Evolutionary conservation across 2,797 vertebrate genomes (phyloP), one percentile per base, ranked within the genome.

Genomic region (Lophius americanus): DNA sequence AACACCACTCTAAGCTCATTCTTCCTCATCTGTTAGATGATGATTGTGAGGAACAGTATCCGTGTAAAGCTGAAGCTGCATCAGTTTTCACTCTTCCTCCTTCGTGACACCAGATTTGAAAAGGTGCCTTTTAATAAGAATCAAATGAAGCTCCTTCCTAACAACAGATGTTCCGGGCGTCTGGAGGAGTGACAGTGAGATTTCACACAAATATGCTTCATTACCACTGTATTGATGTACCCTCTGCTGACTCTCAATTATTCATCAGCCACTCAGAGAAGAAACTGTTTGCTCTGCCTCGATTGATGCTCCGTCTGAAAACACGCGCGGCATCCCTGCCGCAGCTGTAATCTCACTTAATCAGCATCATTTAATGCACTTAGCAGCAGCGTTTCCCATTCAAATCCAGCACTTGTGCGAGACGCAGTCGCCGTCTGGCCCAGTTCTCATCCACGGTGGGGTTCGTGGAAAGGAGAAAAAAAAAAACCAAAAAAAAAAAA

Each of bases 221-320:
- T 91, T 91, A 90, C 80, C 80, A 88, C 81, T 86, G 90, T 88
- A 90, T 91, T 89, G 88, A 89, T 88, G 86, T 90, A 85, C 83
- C 83, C 88, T 89, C 84, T 63, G 84, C 91, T 91, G 87, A 90
- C 88, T 85, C 79, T 92, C 78, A 93, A 93, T 93, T 88, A 92
- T 93, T 92, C 76, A 94, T 92, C 75, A 85, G 75, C 75, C 80
- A 79, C 83, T 82, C 68, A 69, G 60, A 61, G 23, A 76, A 80
- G 84, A 84, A 89, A 79, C 67, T 72, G 85, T 88, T 88, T 91
- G 87, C 89, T 86, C 86, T 87, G 80, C 78, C 79, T 82, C 76
- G 69, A 85, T 87, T 81, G 83, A 67, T 85, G 85, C 88, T 89
- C 83, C 35, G 73, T 88, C 89, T 85, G 82, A 87, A 90, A 92